Base-by-base conservation (phyloP, 1,140 invertebrate genomes). In the Ylistrum balloti region DNA sequence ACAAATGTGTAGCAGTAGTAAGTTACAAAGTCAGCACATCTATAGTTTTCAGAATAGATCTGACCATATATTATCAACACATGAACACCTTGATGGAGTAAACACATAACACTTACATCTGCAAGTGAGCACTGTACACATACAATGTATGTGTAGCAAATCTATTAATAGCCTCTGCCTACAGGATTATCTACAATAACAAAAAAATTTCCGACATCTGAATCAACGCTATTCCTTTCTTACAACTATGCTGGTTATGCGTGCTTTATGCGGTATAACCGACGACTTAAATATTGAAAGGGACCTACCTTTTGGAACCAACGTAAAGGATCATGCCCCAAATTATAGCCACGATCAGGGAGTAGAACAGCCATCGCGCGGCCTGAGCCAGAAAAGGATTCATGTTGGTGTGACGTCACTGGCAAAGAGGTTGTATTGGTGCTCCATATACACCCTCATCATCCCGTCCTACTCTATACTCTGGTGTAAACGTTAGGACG, bases 341-440 rank as follows among this genome's bases (percentile, higher is more conserved):
- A 74, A 74, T 28, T 74, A 74, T n/a, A 74, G 56, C 56, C n/a
- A 74, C 56, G 0, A 74, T 2, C 56, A 74, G 28, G 2, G 56
- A 74, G 7, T 22, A 74, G 11, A 74, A 74, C 1, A 74, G n/a
- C 56, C 56, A 74, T 74, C 56, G 22, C 28, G 56, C 56, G 17
- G 56, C 56, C 56, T 74, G 56, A 74, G n/a, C 56, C n/a, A 74
- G 56, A 11, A 74, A 74, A n/a, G 56, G 56, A 74, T 74, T 74
- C 56, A 74, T 74, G 56, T 74, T 74, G 11, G 2, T 74, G 56
- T 74, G 56, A 74, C 56, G 56, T 74, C 56, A 74, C 56, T 74
- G n/a, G 17, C 22, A 74, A 74, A n/a, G 17, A 74, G 56, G 22
- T 74, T 17, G 56, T 74, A 17, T 11, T 74, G 22, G 1, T 74